These are phyloP conservation scores for Idaea biselata DNA, from an alignment of 2,888 invertebrate genomes.

Conservation along the genomic window DNA sequence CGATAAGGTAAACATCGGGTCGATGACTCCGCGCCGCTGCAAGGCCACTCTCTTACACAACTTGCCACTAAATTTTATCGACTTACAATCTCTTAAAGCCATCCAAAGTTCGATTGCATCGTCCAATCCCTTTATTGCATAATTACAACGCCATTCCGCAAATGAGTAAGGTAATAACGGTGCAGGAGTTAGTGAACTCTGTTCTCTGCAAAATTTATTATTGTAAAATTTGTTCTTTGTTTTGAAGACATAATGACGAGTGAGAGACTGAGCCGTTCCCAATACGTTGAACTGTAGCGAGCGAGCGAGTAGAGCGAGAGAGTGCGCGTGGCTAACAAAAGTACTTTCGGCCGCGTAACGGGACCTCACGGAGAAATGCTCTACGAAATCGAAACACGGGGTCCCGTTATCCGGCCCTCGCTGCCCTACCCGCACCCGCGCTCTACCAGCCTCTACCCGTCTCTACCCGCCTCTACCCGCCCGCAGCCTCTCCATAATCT, in stretches of 20 bases:
- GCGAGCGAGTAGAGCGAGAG: slow-evolving; percentile 48
- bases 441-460: not conserved
- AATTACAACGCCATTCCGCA: slow-evolving; percentile 32
- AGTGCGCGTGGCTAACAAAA: slow-evolving; percentile 65
- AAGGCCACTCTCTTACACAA: slow-evolving; percentile 76
- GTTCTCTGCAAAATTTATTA: slow-evolving; percentile 29
- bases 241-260: slow-evolving; percentile 56
- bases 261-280: slow-evolving; percentile 47
- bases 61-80: slow-evolving; percentile 55
- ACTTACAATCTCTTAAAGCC: slow-evolving; percentile 37
- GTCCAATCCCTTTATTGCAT: slow-evolving; percentile 18
- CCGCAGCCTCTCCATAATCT: slow-evolving; percentile 52
- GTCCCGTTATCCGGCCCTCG: slow-evolving; percentile 75
- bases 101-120: slow-evolving; percentile 17
- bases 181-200: slow-evolving; percentile 38
- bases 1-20: slow-evolving; percentile 69
- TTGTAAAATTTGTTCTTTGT: slow-evolving; percentile 64
- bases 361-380: slow-evolving; percentile 77
- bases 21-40: slow-evolving; percentile 64
- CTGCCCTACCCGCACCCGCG: slow-evolving; percentile 48
- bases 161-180: slow-evolving; percentile 37
- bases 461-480: slow-evolving; percentile 16
- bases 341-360: slow-evolving; percentile 79
- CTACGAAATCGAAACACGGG: slow-evolving; percentile 81
- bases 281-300: slow-evolving; percentile 70